Evolutionary conservation across 2,113 vertebrate species (phyloP).

Genomic region (Tachycineta bicolor): DNA sequence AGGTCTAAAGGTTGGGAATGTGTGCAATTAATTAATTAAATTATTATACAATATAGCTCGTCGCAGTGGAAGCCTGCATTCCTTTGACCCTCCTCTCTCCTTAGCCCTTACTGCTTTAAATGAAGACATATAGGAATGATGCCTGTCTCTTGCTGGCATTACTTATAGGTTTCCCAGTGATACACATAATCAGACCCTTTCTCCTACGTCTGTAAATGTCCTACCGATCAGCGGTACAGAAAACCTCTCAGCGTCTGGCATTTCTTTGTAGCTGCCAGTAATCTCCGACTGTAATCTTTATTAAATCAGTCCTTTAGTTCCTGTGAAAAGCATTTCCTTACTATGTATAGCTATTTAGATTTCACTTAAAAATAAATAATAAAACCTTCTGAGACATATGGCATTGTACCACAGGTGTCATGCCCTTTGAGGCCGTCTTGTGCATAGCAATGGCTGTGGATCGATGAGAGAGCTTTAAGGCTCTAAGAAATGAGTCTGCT

Average conservation of each 20-base stretch:
- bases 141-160: background rate
- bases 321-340: slow-evolving; percentile 50
- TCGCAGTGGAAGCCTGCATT: background rate
- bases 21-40: slow-evolving; percentile 62
- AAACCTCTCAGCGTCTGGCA: background rate
- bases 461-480: slow-evolving; percentile 58
- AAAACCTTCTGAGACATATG: slow-evolving; percentile 46
- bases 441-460: slow-evolving; percentile 55
- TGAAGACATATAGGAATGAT: slow-evolving; percentile 29
- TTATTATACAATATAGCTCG: slow-evolving; percentile 35
- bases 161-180: slow-evolving; percentile 1
- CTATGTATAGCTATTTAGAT: slow-evolving; percentile 31
- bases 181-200: background rate
- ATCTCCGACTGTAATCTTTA: slow-evolving; percentile 54
- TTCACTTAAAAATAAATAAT: slow-evolving; percentile 63
- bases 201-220: background rate
- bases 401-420: slow-evolving; percentile 32
- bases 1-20: slow-evolving; percentile 52
- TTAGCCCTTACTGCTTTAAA: slow-evolving; percentile 8
- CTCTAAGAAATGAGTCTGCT: slow-evolving; percentile 72
- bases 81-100: slow-evolving; percentile 49
- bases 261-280: slow-evolving; percentile 40
- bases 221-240: background rate
- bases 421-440: slow-evolving; percentile 36
- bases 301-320: slow-evolving; percentile 40